Base-by-base conservation (phyloP, 2,888 invertebrate genomes). In the Hylaea fasciaria region DNA sequence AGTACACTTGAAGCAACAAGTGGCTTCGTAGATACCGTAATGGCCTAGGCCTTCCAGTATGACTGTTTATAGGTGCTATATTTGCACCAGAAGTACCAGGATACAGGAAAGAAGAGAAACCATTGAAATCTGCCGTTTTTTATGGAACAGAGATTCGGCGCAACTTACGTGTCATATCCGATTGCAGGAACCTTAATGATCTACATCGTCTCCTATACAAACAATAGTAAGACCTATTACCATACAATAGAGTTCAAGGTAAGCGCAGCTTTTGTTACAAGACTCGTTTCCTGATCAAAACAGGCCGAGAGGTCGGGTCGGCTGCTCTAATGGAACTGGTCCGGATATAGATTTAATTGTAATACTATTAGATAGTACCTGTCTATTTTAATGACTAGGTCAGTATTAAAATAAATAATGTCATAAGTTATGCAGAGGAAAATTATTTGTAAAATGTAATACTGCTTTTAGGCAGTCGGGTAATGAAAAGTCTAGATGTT, bases 271-370 rank as follows among this genome's bases (percentile, higher is more conserved):
- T 49, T 39, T 49, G 39, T 50, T 52, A 37, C 13, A 39, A 47
- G 49, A 14, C 46, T 45, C 40, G 40, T 46, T 63, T 63, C 59
- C 59, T 65, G 62, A 50, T 44, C 47, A 13, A 40, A 35, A 48
- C 48, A n/a, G 43, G 43, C 13, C 11, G 49, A 47, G 14, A 40
- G 54, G 40, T n/a, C 44, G 48, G 32, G 44, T 45, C 39, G 46
- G 37, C 59, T 46, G 54, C 52, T 57, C 50, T 53, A 54, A 45
- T 59, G 50, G 53, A 62, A 61, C 55, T 59, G 43, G 49, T 58
- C 63, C 63, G 68, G 65, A 69, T 65, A 66, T 65, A 48, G 57
- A 62, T 62, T 56, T 62, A 61, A 62, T 65, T 64, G 64, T 57
- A 60, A 39, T 58, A 58, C 49, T 52, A 54, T 41, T 45, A 53